These are phyloP conservation scores for Cataglyphis cursor DNA, from an alignment of 2,888 invertebrate genomes.

Conservation along the genomic window DNA sequence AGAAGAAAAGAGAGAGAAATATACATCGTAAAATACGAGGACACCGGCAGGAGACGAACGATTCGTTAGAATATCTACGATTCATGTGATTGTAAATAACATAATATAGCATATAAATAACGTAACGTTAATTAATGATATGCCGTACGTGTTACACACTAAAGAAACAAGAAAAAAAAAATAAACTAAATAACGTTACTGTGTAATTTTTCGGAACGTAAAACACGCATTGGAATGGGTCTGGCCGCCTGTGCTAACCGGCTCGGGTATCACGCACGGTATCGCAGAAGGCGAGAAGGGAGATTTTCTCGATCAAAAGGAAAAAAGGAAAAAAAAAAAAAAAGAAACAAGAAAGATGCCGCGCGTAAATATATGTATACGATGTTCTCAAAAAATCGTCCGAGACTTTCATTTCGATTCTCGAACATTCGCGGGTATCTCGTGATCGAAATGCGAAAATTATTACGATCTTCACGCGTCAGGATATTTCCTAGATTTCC, in stretches of 20 bases:
- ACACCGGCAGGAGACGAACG: slow-evolving; percentile 78
- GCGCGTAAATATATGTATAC: slow-evolving; percentile 25
- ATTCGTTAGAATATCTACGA: slow-evolving; percentile 85
- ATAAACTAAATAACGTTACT: slow-evolving; percentile 81
- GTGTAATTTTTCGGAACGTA: slow-evolving; percentile 83
- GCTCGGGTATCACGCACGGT: slow-evolving; percentile 59
- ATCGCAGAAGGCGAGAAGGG: neutral
- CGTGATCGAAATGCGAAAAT: neutral
- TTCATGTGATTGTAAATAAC: slow-evolving; percentile 87
- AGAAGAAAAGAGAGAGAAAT: neutral
- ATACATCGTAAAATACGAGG: slow-evolving; percentile 43
- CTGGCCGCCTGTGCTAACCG: slow-evolving; percentile 86
- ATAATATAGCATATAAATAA: slow-evolving; percentile 82
- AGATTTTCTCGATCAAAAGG: neutral
- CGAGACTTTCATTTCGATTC: slow-evolving; percentile 18
- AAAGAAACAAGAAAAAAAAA: slow-evolving; percentile 75
- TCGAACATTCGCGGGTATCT: slow-evolving; percentile 12
- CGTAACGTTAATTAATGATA: slow-evolving; percentile 85
- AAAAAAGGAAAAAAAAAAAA: neutral
- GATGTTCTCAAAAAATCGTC: slow-evolving; percentile 25
- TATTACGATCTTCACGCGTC: neutral
- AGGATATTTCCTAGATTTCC: neutral
- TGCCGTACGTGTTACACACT: slow-evolving; percentile 86
- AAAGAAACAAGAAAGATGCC: neutral
- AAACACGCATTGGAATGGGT: slow-evolving; percentile 80